Evolutionary conservation across 2,888 invertebrate genomes (phyloP), one percentile per base, ranked within the genome.

Genomic region (Apeira syringaria): DNA sequence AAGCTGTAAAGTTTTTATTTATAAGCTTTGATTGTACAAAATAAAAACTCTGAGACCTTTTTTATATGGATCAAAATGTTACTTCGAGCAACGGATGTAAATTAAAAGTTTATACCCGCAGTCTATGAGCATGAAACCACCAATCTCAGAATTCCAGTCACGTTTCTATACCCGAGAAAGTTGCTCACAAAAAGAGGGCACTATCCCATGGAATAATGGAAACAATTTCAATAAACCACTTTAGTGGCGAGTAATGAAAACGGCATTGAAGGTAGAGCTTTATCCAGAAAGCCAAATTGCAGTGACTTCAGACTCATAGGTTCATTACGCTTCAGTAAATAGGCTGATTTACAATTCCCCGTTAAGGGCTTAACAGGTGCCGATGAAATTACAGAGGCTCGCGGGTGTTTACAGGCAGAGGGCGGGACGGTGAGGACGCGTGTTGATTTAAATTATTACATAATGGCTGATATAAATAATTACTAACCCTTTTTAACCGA

Each of bases 191-290:
- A 45, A 48, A 44, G 5, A 33, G 41, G 35, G 33, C 41, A 26
- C 29, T 34, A 40, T 49, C 40, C 29, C 35, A n/a, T 20, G 34
- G 25, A 49, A 49, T 50, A 53, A 49, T 47, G 41, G 38, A 38
- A 40, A 45, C 40, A 40, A 36, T 49, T 53, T 49, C 50, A 47
- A 53, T 50, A 49, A 51, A 43, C 35, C 47, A 38, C 41, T 45
- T 38, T 27, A 41, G 35, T 41, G 25, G 45, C 20, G 32, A 47
- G 37, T 49, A 49, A 51, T 50, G 33, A 47, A 46, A 38, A 41
- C 43, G 29, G 47, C 34, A n/a, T n/a, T 24, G 32, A 26, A 32
- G 26, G 37, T 22, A 39, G 32, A 49, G 40, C 40, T 34, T 26
- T 40, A 26, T 1, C 25, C 29, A 29, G n/a, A 24, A 17, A 20